Evolutionary conservation across 2,797 vertebrate genomes (phyloP).

Genomic region (Hirundo rustica): DNA sequence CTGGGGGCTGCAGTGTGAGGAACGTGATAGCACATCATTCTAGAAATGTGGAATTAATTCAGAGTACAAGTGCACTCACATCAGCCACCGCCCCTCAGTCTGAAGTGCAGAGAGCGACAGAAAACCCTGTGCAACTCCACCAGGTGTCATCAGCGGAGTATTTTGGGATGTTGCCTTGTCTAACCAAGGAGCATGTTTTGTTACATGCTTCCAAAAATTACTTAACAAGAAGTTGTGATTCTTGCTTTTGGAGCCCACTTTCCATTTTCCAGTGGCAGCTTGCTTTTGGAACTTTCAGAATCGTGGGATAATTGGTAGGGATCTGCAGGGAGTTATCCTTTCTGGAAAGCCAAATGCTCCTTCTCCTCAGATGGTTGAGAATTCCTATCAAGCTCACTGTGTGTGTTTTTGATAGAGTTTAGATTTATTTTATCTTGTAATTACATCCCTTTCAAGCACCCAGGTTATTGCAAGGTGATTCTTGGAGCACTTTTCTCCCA

Average conservation of each 20-base stretch:
- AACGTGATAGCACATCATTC: not conserved
- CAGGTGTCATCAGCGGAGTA: conserved; percentile 27
- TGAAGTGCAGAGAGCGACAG: not conserved
- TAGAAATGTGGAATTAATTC: not conserved
- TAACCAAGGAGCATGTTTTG: not conserved
- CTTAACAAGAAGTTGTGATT: not conserved
- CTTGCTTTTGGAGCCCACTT: not conserved
- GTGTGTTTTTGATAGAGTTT: not conserved
- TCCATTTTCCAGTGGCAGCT: not conserved
- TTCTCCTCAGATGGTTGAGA: not conserved
- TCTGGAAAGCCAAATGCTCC: not conserved
- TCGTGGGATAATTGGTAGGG: fast-evolving
- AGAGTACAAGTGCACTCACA: not conserved
- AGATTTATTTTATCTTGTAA: not conserved
- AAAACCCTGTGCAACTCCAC: not conserved
- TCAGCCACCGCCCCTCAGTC: not conserved
- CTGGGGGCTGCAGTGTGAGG: no score
- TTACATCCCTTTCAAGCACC: not conserved
- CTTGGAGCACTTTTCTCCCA: not conserved
- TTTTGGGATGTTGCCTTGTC: not conserved
- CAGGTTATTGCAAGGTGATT: not conserved
- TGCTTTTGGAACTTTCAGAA: not conserved
- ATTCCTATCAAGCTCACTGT: not conserved
- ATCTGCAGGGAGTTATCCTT: not conserved
- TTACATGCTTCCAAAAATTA: not conserved